Evolutionary conservation across 2,888 invertebrate species (phyloP).

Genomic region (Caenorhabditis macrosperma): DNA sequence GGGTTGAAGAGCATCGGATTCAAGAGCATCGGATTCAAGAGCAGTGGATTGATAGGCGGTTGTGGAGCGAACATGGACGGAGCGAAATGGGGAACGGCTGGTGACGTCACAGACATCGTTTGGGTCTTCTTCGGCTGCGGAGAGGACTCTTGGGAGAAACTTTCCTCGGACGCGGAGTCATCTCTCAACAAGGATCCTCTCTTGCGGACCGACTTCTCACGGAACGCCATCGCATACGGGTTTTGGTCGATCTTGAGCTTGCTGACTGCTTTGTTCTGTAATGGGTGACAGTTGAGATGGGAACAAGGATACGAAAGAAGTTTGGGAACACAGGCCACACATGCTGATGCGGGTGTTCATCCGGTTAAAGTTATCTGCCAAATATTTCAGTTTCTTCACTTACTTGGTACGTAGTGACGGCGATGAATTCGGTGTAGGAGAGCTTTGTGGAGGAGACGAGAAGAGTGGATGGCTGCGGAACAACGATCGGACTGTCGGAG

Average conservation of each 20-base stretch:
- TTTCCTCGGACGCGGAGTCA: slow-evolving; percentile 32
- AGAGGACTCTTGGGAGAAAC: slow-evolving; percentile 36
- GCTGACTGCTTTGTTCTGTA: slow-evolving; percentile 53
- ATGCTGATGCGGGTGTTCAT: slow-evolving; percentile 41
- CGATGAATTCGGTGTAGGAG: slow-evolving; percentile 96
- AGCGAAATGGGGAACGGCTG: slow-evolving; percentile 3
- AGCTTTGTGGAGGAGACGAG: slow-evolving; percentile 87
- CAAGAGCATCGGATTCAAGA: no score
- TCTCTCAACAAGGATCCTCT: slow-evolving; percentile 33
- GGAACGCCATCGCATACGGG: slow-evolving; percentile 97
- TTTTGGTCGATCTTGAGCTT: slow-evolving; percentile 95
- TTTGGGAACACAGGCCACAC: not conserved
- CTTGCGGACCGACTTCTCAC: slow-evolving; percentile 84
- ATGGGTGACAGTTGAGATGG: slow-evolving; percentile 1
- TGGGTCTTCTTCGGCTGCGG: slow-evolving; percentile 30
- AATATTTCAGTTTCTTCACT: not conserved
- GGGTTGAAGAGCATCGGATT: slow-evolving; percentile 10
- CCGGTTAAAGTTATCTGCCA: slow-evolving; percentile 25
- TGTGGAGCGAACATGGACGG: slow-evolving; percentile 5
- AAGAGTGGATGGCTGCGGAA: slow-evolving; percentile 81
- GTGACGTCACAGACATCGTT: slow-evolving; percentile 22
- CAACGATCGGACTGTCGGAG: slow-evolving; percentile 35
- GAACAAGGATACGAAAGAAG: not conserved
- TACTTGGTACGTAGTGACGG: slow-evolving; percentile 95
- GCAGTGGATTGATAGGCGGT: slow-evolving; percentile 21